Percentiles rank a stretch among this genome's conserved stretches.
Conservation (phyloP, 2,797 vertebrate genomes). For the Sebastes oblongus region DNA sequence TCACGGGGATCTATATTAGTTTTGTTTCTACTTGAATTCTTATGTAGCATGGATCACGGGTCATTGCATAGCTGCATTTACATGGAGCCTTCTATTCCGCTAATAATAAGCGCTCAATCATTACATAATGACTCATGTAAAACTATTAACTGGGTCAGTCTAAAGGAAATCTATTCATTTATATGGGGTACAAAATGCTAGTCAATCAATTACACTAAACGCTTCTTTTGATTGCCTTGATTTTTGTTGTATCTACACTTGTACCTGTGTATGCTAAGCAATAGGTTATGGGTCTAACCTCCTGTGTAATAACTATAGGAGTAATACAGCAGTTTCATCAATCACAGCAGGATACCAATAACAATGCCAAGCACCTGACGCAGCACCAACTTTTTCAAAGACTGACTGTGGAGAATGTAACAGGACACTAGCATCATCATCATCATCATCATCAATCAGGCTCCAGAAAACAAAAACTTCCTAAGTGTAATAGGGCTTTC, state of each 20-base stretch:
- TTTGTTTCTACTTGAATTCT: background rate
- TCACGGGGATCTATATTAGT: slow-evolving; percentile 6
- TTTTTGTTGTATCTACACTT: background rate
- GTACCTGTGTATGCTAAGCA: background rate
- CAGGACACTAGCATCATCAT: background rate
- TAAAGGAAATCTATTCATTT: background rate
- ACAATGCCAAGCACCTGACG: background rate
- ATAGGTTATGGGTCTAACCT: background rate
- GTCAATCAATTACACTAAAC: background rate
- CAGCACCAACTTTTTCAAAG: background rate
- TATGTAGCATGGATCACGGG: background rate
- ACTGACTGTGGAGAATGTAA: background rate
- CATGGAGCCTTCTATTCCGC: background rate
- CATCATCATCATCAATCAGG: background rate
- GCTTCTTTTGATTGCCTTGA: background rate
- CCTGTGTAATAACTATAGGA: background rate
- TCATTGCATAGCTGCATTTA: background rate
- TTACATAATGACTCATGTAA: background rate
- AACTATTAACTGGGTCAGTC: background rate
- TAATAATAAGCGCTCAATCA: background rate
- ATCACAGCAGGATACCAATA: background rate
- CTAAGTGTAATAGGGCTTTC: background rate
- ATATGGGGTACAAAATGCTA: background rate
- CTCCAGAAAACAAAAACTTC: background rate
- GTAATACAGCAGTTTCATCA: background rate